Evolutionary conservation across 2,797 vertebrate species (phyloP).

Genomic region (Siniperca obscura): DNA sequence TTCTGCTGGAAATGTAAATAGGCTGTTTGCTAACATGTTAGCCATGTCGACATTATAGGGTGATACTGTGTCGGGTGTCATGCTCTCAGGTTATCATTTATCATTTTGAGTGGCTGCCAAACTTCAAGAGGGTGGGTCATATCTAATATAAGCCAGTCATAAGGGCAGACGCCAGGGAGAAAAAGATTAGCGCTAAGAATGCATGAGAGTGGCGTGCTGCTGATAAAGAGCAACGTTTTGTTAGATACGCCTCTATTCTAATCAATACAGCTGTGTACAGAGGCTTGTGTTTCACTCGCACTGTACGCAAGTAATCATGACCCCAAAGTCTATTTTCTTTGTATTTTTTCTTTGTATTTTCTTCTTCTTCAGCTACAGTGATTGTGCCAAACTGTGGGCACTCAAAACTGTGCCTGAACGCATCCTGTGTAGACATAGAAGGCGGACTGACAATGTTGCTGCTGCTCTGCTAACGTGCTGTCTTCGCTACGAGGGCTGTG

Average conservation of each 20-base stretch:
- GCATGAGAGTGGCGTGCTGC: not conserved
- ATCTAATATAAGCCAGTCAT: not conserved
- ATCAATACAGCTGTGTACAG: too few relatives aligned
- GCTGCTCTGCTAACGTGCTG: conserved; percentile 1
- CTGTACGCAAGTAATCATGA: not conserved
- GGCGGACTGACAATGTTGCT: not conserved
- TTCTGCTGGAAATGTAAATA: not conserved
- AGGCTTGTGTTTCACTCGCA: not conserved
- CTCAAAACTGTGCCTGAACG: not conserved
- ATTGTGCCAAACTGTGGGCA: too few relatives aligned
- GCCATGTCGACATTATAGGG: not conserved
- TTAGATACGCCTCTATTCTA: too few relatives aligned
- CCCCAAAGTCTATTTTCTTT: not conserved
- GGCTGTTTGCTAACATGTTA: not conserved
- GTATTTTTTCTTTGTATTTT: too few relatives aligned
- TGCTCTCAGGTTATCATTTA: not conserved
- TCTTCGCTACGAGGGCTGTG: not conserved
- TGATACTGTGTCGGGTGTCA: not conserved
- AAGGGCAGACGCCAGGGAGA: not conserved
- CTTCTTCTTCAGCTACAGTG: too few relatives aligned
- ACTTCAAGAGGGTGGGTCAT: not conserved
- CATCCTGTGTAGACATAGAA: not conserved
- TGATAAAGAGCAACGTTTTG: not conserved
- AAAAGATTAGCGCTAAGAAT: not conserved
- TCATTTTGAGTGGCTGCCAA: not conserved